Base-by-base conservation (phyloP, 1,140 invertebrate genomes). In the Hylyphantes graminicola region DNA sequence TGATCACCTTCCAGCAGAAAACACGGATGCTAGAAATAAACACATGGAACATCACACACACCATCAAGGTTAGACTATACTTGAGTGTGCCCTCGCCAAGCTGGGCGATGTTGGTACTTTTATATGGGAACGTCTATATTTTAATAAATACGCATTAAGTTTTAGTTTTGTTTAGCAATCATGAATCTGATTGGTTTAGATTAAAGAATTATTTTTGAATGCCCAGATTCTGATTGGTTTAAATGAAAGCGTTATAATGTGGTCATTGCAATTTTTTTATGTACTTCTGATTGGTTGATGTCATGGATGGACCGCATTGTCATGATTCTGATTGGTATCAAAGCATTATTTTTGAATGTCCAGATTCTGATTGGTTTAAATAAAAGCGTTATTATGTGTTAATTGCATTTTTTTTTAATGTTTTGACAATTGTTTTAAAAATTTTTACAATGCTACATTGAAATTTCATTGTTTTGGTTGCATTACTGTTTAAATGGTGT, bases 1-100 rank as follows among this genome's bases (percentile, higher is more conserved):
- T 99, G 88, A 96, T 97, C 83, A 99, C 92, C 93, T 94, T 96
- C 91, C 99, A 97, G 90, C 98, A 99, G 87, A 98, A 95, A 4
- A 98, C 93, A 21, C 98, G 96, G 91, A 99, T 96, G 90, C 97
- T 98, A 90, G 77, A 90, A 90, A 87, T 86, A 85, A 79, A 59
- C n/a, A 35, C n/a, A 17, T 35, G 15, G 35, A 17, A 17, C 35
- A 35, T 35, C 35, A 35, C 35, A 35, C 35, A 61, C 1, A 17
- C 12, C 17, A 61, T 15, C 57, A 61, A 61, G 12, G 17, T 61
- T 2, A 17, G 17, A 61, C 12, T 61, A 17, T 17, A 61, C 57
- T 61, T 35, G 35, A 35, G 35, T 1, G 35, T 35, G 35, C 35
- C 35, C 35, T 35, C 35, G 35, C 35, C 35, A 17, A 61, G 17